These are phyloP conservation scores for Cebidichthys violaceus DNA, from an alignment of 2,113 vertebrate genomes.

Conservation along the genomic window DNA sequence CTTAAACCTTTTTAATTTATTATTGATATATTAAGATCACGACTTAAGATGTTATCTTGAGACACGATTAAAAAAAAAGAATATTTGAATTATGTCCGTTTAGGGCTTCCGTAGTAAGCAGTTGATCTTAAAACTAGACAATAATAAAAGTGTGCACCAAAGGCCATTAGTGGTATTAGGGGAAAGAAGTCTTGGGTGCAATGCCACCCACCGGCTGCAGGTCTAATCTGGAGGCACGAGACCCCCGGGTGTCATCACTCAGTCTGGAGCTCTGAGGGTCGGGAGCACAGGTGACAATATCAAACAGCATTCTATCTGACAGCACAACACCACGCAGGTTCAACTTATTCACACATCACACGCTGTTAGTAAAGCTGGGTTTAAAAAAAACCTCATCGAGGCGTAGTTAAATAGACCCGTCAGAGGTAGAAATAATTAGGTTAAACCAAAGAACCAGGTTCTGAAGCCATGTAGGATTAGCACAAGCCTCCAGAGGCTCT, in stretches of 20 bases:
- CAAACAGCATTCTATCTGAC: conserved; percentile 8
- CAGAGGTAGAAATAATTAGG: background rate
- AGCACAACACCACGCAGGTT: background rate
- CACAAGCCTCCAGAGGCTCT: background rate
- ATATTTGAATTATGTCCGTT: too few species aligned
- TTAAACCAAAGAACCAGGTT: background rate
- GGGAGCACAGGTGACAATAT: conserved; percentile 10
- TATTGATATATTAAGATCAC: background rate
- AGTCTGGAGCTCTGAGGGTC: conserved; percentile 79
- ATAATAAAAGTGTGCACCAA: background rate
- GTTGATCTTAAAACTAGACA: background rate
- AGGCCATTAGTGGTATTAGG: background rate
- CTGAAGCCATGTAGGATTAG: background rate
- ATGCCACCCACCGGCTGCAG: conserved; percentile 75
- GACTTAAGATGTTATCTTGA: background rate
- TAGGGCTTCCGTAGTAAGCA: too few species aligned
- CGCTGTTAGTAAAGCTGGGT: background rate
- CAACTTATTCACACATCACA: background rate
- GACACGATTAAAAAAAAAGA: too few species aligned
- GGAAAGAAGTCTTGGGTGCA: background rate
- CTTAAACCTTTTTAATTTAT: too few species aligned
- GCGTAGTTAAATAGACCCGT: background rate
- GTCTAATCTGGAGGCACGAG: conserved; percentile 72
- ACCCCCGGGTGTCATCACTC: conserved; percentile 75
- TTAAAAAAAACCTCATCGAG: background rate